Evolutionary conservation across 2,888 invertebrate species (phyloP), one percentile per base, ranked within the genome.

Genomic region (Pseudococcus jackbeardsleyi): DNA sequence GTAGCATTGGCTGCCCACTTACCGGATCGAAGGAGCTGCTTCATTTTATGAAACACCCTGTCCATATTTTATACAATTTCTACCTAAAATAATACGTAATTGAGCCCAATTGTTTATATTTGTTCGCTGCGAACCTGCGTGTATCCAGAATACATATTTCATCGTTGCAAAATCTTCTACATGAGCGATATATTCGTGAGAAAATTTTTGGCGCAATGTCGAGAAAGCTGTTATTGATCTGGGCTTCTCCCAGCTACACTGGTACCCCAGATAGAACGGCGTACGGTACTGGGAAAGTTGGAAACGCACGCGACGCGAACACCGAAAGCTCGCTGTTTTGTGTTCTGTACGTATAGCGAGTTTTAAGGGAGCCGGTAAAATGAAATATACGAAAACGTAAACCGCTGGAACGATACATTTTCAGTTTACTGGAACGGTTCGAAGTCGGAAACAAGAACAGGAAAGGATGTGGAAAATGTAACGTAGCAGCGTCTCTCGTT

Each of bases 401-500:
- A 59, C 59, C 59, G 59, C 59, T 59, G 59, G 59, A 59, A 59
- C n/a, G 59, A 59, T 59, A 59, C 59, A 59, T 33, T 33, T 59
- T 59, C 59, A 59, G 59, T 33, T 19, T 19, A 59, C 59, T 19
- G 19, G n/a, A 59, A 59, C 26, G 26, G 26, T 33, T 33, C 26
- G 26, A 33, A 33, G 26, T 33, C 59, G 59, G 59, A 59, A 59
- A 59, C 59, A 59, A 59, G 59, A 59, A 59, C 59, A 59, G 59
- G 59, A 59, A 59, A 59, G 59, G 59, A 19, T 59, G 59, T 59
- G 59, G 19, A 59, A 59, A 59, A 33, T 33, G 26, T 33, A 33
- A 33, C 26, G 26, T 59, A 59, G 26, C 26, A 33, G 26, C 26
- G 3, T 33, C 26, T 33, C 26, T 59, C 59, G 59, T 59, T 59